Percentiles rank a stretch among this genome's conserved stretches.
Evolutionary conservation across 2,888 invertebrate genomes (phyloP).

Genomic region (Eristalis tenax): DNA sequence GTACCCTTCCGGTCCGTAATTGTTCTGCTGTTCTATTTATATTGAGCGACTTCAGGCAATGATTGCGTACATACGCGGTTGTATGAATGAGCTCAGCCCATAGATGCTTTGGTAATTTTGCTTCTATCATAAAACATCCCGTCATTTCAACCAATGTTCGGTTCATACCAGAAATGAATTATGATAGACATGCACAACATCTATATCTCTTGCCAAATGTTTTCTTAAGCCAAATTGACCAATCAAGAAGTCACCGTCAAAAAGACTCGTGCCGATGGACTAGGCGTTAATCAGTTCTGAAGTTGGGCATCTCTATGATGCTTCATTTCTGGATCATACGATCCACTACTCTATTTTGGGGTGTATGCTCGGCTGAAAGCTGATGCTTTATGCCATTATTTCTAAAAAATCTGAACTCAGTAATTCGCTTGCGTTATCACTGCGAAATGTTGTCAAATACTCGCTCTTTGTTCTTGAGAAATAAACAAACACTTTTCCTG

Average conservation of each 20-base stretch:
- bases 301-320: too few relatives aligned
- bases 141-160: slow-evolving; percentile 68
- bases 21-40: slow-evolving; percentile 41
- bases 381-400: slow-evolving; percentile 32
- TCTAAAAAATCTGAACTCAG: slow-evolving; percentile 15
- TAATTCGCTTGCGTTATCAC: slow-evolving; percentile 33
- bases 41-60: slow-evolving; percentile 35
- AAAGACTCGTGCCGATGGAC: too few relatives aligned
- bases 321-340: too few relatives aligned
- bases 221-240: too few relatives aligned
- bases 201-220: too few relatives aligned
- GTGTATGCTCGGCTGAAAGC: slow-evolving; percentile 22
- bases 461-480: slow-evolving; percentile 15
- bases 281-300: too few relatives aligned
- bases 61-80: slow-evolving; percentile 32
- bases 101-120: slow-evolving; percentile 51
- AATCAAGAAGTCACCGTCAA: too few relatives aligned
- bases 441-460: slow-evolving; percentile 14
- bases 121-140: slow-evolving; percentile 72
- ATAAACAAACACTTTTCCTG: slow-evolving; percentile 19
- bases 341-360: slow-evolving; percentile 35
- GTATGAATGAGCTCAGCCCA: slow-evolving; percentile 50
- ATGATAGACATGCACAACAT: too few relatives aligned
- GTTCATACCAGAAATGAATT: too few relatives aligned
- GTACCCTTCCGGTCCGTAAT: slow-evolving; percentile 26